Percentiles rank a stretch among this genome's conserved stretches.
phyloP scores from a whole-genome alignment of 2,113 vertebrate genomes.

The Forbesichthys papilliferus region DNA sequence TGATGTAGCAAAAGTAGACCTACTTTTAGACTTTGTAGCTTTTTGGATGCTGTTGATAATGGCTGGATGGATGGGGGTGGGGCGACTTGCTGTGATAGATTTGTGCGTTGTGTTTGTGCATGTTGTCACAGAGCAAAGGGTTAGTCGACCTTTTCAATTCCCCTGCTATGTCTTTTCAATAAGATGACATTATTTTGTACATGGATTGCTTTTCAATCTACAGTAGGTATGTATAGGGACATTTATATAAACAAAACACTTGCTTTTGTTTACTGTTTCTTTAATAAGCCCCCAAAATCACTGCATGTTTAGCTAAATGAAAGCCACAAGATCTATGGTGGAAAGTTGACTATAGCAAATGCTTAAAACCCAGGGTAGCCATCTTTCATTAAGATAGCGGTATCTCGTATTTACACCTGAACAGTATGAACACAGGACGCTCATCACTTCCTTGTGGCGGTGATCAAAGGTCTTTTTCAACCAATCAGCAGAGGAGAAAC shows the following conservation, averaged over 20 bases:
- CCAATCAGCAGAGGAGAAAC: slow-evolving; percentile 68
- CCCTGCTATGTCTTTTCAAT: slow-evolving; percentile 50
- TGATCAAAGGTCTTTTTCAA: slow-evolving; percentile 56
- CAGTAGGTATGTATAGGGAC: slow-evolving; percentile 41
- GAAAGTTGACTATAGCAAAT: slow-evolving; percentile 61
- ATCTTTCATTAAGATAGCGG: slow-evolving; percentile 45
- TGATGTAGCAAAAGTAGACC: slow-evolving; percentile 79
- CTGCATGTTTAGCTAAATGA: slow-evolving; percentile 74
- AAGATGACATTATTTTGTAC: slow-evolving; percentile 63
- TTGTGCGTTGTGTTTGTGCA: slow-evolving; percentile 74
- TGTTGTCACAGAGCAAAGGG: slow-evolving; percentile 76
- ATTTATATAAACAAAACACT: slow-evolving; percentile 53
- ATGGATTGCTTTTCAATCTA: slow-evolving; percentile 60
- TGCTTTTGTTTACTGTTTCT: slow-evolving; percentile 40
- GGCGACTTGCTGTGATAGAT: slow-evolving; percentile 60
- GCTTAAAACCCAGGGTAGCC: slow-evolving; percentile 63
- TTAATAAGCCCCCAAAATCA: slow-evolving; percentile 55
- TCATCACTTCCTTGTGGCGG: slow-evolving; percentile 52
- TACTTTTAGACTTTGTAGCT: slow-evolving; percentile 77
- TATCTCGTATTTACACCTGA: slow-evolving; percentile 46
- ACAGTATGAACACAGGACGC: slow-evolving; percentile 39
- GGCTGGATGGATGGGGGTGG: slow-evolving; percentile 33
- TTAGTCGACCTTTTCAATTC: slow-evolving; percentile 69
- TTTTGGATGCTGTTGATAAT: slow-evolving; percentile 73
- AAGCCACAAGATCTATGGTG: slow-evolving; percentile 67